Conservation (phyloP, 2,888 invertebrate genomes). For the Dorcus hopei region DNA sequence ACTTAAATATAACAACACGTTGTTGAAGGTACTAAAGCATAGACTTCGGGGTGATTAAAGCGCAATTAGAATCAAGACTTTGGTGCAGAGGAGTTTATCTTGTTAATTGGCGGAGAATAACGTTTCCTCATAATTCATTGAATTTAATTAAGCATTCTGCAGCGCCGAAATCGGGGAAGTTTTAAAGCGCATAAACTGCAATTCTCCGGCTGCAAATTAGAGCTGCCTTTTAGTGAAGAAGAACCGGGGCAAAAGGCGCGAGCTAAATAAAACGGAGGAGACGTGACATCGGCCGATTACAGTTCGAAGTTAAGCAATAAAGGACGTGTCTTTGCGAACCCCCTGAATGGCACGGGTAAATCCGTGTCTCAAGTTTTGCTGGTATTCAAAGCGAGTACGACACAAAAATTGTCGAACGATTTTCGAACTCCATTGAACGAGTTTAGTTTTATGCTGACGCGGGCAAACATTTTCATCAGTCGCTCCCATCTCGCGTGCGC, state of each 20-base stretch:
- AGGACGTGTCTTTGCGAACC: background rate
- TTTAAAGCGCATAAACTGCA: background rate
- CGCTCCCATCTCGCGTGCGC: no score
- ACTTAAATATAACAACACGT: no score
- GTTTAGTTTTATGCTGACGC: background rate
- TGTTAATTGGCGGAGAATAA: no score
- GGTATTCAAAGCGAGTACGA: constrained; percentile 2
- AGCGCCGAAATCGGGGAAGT: no score
- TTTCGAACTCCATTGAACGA: constrained; percentile 4
- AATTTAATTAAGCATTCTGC: no score
- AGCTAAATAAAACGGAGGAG: constrained; percentile 1
- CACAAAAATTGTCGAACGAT: constrained; percentile 1
- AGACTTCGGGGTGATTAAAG: no score
- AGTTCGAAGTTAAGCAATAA: background rate
- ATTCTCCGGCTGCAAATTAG: constrained; percentile 1
- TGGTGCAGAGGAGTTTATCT: no score
- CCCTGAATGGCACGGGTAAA: background rate
- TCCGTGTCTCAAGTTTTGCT: background rate
- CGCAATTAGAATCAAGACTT: no score
- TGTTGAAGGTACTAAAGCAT: no score
- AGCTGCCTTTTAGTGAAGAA: background rate
- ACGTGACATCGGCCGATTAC: constrained; percentile 1
- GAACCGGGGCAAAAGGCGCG: background rate
- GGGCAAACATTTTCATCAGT: no score
- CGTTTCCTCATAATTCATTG: no score